Evolutionary conservation across 1,140 invertebrate species (phyloP).

Genomic region (Microplitis demolitor): DNA sequence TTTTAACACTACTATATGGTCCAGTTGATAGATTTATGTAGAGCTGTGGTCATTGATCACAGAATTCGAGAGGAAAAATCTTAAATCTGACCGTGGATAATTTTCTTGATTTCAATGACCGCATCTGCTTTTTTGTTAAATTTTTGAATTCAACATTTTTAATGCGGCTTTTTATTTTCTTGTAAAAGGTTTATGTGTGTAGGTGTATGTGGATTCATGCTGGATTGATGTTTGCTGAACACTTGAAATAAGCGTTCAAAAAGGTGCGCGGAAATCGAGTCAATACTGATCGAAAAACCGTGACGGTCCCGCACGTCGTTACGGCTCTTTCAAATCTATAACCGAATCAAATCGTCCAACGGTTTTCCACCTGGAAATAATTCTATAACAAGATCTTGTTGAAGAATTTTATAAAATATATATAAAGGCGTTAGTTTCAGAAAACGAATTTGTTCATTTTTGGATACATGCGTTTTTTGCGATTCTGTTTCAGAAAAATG

Average conservation of each 20-base stretch:
- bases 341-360: slow-evolving; percentile 41
- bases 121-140: neutral
- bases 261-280: slow-evolving; percentile 46
- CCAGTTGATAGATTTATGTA: too few species aligned
- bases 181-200: too few species aligned
- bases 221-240: slow-evolving; percentile 31
- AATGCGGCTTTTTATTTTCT: neutral
- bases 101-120: neutral
- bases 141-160: neutral
- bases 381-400: too few species aligned
- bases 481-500: too few species aligned
- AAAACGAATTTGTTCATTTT: too few species aligned
- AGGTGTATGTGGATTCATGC: neutral
- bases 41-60: too few species aligned
- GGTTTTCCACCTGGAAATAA: too few species aligned
- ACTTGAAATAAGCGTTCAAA: slow-evolving; percentile 42
- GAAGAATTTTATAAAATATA: too few species aligned
- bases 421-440: too few species aligned
- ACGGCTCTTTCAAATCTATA: slow-evolving; percentile 27
- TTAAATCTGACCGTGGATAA: neutral
- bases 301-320: slow-evolving; percentile 47
- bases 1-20: too few species aligned
- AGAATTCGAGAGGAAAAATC: neutral
- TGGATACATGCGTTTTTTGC: too few species aligned
- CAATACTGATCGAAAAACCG: slow-evolving; percentile 44